Evolutionary conservation across 1,140 invertebrate species (phyloP).

Genomic region (Ceratosolen fusciceps): DNA sequence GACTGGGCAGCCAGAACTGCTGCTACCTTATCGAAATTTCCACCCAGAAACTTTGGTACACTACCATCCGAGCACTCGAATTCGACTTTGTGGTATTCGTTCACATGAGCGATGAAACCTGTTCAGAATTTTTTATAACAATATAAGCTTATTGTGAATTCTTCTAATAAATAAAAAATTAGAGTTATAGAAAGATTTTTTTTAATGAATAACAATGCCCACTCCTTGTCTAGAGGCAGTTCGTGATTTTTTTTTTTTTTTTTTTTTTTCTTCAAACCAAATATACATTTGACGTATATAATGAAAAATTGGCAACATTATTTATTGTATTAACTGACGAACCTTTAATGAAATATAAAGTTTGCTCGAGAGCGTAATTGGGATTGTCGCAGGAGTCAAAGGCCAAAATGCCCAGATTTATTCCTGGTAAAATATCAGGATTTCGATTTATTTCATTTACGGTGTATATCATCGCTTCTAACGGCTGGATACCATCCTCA

Average conservation of each 20-base stretch:
- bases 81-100: constrained; percentile 67
- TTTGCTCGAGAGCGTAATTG: constrained; percentile 71
- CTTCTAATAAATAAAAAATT: neutral
- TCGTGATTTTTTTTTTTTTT: constrained; percentile 6
- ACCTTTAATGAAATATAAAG: constrained; percentile 75
- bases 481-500: constrained; percentile 72
- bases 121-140: neutral
- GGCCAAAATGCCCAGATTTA: constrained; percentile 71
- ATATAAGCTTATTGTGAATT: neutral
- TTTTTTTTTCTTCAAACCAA: neutral
- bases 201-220: no score
- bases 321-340: neutral
- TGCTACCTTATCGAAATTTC: constrained; percentile 71
- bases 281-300: neutral
- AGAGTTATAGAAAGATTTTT: neutral
- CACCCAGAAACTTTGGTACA: constrained; percentile 65
- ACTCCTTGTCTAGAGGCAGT: no score
- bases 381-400: constrained; percentile 74
- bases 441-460: constrained; percentile 72
- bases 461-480: constrained; percentile 75
- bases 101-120: constrained; percentile 73
- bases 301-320: neutral
- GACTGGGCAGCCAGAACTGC: constrained; percentile 74
- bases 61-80: constrained; percentile 70
- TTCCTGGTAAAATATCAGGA: constrained; percentile 69